Evolutionary conservation across 2,888 invertebrate genomes (phyloP).

Genomic region (Ferrisia virgata): DNA sequence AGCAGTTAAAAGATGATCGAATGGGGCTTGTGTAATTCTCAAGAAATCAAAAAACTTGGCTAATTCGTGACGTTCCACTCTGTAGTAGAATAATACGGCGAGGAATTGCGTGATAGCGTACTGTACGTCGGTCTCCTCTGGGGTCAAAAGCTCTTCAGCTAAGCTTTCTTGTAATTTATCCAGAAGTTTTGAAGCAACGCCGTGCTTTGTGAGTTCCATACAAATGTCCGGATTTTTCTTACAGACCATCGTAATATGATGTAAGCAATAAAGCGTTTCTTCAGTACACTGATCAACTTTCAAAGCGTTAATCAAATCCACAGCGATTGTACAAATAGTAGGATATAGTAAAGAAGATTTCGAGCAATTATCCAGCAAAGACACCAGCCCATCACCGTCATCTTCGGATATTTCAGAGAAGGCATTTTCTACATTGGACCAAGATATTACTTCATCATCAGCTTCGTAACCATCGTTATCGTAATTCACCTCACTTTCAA

Average conservation of each 20-base stretch:
- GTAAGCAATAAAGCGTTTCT: slow-evolving; percentile 48
- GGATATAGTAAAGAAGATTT: slow-evolving; percentile 40
- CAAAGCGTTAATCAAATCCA: slow-evolving; percentile 46
- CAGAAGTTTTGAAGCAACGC: slow-evolving; percentile 53
- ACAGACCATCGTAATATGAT: slow-evolving; percentile 47
- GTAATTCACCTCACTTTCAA: slow-evolving; percentile 25
- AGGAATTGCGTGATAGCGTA: slow-evolving; percentile 46
- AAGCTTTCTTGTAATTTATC: slow-evolving; percentile 45
- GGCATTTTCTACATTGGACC: slow-evolving; percentile 35
- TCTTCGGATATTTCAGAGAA: slow-evolving; percentile 34
- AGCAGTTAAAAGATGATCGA: slow-evolving; percentile 3
- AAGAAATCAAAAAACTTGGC: slow-evolving; percentile 44
- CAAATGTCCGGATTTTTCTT: slow-evolving; percentile 52
- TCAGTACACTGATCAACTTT: slow-evolving; percentile 43
- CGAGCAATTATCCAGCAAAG: slow-evolving; percentile 36
- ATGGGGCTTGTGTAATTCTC: slow-evolving; percentile 35
- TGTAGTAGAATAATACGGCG: slow-evolving; percentile 46
- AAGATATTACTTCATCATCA: slow-evolving; percentile 35
- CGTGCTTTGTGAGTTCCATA: slow-evolving; percentile 54
- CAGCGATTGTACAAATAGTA: slow-evolving; percentile 47
- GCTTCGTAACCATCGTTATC: slow-evolving; percentile 17
- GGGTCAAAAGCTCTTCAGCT: slow-evolving; percentile 25
- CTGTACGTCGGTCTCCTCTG: slow-evolving; percentile 40
- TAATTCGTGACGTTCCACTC: slow-evolving; percentile 46
- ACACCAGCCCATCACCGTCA: slow-evolving; percentile 41